A percentile compares a stretch with the other conserved stretches of the same genome.
These are phyloP conservation scores for Leucophenga varia DNA, from an alignment of 1,140 invertebrate species.

Conservation along the genomic window DNA sequence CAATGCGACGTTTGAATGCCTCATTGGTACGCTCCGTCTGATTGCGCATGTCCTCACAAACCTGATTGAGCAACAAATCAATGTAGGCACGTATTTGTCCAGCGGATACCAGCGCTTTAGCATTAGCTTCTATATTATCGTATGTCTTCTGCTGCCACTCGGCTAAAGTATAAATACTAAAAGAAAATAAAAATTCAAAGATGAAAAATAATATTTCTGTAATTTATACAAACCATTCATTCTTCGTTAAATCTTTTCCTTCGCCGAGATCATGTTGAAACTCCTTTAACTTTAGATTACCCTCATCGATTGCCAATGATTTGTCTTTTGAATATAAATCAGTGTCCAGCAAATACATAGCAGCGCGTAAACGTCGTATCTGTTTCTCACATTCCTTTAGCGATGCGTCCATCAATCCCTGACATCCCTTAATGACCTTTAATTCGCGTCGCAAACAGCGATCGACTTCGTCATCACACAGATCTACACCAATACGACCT, in stretches of 20 bases:
- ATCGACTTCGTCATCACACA: constrained; percentile 65
- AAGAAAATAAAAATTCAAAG: not conserved
- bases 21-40: constrained; percentile 71
- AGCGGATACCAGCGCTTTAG: constrained; percentile 75
- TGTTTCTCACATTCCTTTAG: constrained; percentile 79
- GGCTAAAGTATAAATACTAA: constrained; percentile 50
- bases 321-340: constrained; percentile 81
- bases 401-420: constrained; percentile 67
- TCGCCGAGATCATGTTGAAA: constrained; percentile 68
- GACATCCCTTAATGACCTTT: constrained; percentile 64
- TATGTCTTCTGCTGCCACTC: constrained; percentile 81
- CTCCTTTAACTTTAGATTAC: constrained; percentile 67
- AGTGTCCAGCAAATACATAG: constrained; percentile 75
- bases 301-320: constrained; percentile 73
- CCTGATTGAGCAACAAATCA: constrained; percentile 78
- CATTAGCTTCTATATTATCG: constrained; percentile 73
- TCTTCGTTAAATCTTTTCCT: constrained; percentile 63
- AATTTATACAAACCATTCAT: constrained; percentile 58
- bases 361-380: constrained; percentile 76
- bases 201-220: not conserved
- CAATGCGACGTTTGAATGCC: constrained; percentile 75
- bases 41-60: constrained; percentile 65
- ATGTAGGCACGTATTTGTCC: constrained; percentile 72
- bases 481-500: constrained; percentile 47
- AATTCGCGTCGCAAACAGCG: constrained; percentile 67